phyloP scores from a whole-genome alignment of 2,113 vertebrate genomes.

The Corvus moneduloides region DNA sequence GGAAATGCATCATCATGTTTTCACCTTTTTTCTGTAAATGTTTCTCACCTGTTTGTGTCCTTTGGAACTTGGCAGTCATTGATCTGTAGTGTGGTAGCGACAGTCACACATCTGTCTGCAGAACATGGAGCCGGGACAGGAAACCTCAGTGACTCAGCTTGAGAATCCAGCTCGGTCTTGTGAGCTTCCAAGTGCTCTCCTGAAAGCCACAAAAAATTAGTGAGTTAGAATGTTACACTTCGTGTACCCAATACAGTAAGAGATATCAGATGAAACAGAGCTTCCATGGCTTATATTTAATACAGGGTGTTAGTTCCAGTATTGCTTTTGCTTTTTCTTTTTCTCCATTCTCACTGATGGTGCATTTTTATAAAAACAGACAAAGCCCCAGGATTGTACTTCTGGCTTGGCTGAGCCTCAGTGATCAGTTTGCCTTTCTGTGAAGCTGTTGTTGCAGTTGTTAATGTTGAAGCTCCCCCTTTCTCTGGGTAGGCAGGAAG shows the following conservation, averaged over 20 bases:
- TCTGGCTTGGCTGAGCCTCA: background rate
- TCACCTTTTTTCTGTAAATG: background rate
- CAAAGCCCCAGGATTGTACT: background rate
- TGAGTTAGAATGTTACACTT: background rate
- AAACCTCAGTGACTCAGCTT: background rate
- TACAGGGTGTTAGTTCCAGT: background rate
- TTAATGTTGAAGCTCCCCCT: background rate
- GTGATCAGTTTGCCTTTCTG: background rate
- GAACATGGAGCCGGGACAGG: background rate
- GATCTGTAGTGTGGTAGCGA: accelerated
- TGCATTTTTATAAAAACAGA: background rate
- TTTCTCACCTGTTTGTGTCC: background rate
- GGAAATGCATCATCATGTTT: background rate
- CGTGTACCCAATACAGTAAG: background rate
- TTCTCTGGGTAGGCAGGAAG: background rate
- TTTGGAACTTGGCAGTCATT: background rate
- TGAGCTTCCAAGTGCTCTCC: background rate
- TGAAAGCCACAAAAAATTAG: background rate
- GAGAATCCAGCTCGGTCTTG: background rate
- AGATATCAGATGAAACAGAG: background rate
- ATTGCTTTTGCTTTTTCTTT: background rate
- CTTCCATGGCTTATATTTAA: background rate
- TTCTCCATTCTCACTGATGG: background rate
- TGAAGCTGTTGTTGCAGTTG: background rate
- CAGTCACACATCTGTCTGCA: background rate